These are phyloP conservation scores for Proisotoma minuta DNA, from an alignment of 2,888 invertebrate species.

Conservation along the genomic window DNA sequence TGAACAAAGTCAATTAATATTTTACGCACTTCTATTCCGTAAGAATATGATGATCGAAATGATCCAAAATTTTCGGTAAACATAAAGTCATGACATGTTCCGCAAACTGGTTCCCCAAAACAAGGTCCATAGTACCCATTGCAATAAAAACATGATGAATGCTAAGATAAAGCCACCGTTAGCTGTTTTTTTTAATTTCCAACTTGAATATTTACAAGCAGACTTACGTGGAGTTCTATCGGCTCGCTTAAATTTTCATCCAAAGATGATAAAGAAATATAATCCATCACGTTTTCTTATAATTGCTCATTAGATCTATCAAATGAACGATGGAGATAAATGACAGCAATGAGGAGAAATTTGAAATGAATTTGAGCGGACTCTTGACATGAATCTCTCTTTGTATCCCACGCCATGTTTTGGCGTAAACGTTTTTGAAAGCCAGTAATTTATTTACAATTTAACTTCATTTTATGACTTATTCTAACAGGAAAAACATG, in stretches of 20 bases:
- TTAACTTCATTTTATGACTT: too few relatives aligned
- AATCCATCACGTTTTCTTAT: too few relatives aligned
- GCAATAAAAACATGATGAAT: conserved; percentile 71
- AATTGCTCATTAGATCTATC: too few relatives aligned
- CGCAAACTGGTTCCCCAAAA: conserved; percentile 85
- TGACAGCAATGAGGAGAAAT: too few relatives aligned
- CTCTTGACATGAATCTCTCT: too few relatives aligned
- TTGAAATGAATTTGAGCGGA: too few relatives aligned
- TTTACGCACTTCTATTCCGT: conserved; percentile 1
- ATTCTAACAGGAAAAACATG: too few relatives aligned
- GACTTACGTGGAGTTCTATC: conserved; percentile 10
- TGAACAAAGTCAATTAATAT: too few relatives aligned
- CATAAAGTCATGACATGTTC: conserved; percentile 87
- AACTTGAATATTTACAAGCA: neutral
- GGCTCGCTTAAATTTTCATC: conserved; percentile 10
- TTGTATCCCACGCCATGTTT: too few relatives aligned
- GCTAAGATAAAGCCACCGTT: conserved; percentile 53
- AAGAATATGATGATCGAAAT: conserved; percentile 37
- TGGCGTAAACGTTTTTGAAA: too few relatives aligned
- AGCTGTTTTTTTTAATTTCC: neutral
- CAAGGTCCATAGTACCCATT: conserved; percentile 89
- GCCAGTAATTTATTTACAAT: too few relatives aligned
- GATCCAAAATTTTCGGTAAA: conserved; percentile 66
- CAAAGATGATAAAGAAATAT: neutral
- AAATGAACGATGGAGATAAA: too few relatives aligned